Evolutionary conservation across 2,888 invertebrate species (phyloP), one percentile per base, ranked within the genome.

Genomic region (Ochlodes sylvanus): DNA sequence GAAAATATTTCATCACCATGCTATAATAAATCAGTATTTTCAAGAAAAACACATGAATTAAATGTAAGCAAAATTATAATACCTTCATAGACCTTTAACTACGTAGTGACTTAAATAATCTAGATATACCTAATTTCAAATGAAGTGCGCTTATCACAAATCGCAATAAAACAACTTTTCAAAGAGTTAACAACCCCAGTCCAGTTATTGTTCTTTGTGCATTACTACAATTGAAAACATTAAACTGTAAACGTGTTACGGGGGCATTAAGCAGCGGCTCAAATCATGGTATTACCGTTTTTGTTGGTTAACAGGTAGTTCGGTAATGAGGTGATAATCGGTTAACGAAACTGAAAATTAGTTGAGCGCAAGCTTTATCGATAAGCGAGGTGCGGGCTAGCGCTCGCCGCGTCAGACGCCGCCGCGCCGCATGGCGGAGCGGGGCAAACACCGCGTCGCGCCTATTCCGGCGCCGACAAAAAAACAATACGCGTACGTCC

Each of bases 361-460:
- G 68, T 72, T 69, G 71, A 72, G 72, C 72, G 71, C 19, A 50
- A 71, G 79, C 76, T 77, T 76, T 77, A 75, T 76, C 76, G 77
- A 77, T 76, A 77, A 75, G 75, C 65, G 69, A 69, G 72, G 70
- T 66, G 72, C 67, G 66, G 70, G 72, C 70, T 71, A 73, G 73
- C 73, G 52, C 14, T 15, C 74, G 44, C 60, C 69, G 76, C 87
- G 92, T 85, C 90, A 89, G 86, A 88, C 87, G 92, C 88, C 91
- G 92, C 83, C 86, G 88, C 87, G 92, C 88, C 91, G 92, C 83
- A 93, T 93, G 93, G 92, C 92, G 86, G 92, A 93, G 79, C 92
- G 92, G 82, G 85, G 87, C 79, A 91, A 84, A 81, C 80, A 92
- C 76, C 92, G 93, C 86, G 92, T 93, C 88, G 92, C 92, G 90